These are phyloP conservation scores for Acipenser transmontanus DNA, from an alignment of 2,797 vertebrate genomes.

Conservation along the genomic window DNA sequence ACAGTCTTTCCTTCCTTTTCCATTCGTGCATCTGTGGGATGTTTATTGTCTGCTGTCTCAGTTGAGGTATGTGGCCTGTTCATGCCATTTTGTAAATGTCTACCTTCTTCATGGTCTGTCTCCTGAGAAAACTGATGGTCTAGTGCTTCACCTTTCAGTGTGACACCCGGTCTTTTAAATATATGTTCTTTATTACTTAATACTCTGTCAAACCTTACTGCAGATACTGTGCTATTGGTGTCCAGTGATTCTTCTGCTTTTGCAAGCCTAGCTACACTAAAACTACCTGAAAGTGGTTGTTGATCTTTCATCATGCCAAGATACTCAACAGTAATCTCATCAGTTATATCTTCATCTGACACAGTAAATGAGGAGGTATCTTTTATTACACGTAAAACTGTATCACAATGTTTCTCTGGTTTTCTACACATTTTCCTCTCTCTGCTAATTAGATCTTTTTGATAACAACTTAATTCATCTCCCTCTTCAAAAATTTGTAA, in stretches of 20 bases:
- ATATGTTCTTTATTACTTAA: not conserved
- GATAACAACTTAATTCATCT: slow-evolving; percentile 8
- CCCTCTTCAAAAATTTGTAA: slow-evolving; percentile 17
- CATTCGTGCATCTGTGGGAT: not conserved
- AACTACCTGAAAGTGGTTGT: no score
- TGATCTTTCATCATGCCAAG: no score
- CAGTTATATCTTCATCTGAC: not conserved
- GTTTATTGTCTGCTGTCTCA: not conserved
- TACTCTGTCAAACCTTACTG: not conserved
- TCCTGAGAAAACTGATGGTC: not conserved
- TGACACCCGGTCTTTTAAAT: not conserved
- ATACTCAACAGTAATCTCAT: no score
- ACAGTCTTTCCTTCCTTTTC: not conserved
- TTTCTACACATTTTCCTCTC: not conserved
- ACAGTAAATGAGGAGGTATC: not conserved
- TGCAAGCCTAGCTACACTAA: no score
- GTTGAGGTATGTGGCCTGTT: not conserved
- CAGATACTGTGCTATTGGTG: no score
- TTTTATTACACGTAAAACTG: not conserved
- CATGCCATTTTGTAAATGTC: not conserved
- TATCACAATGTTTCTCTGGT: not conserved
- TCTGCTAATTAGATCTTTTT: not conserved
- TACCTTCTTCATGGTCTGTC: not conserved
- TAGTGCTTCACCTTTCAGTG: not conserved
- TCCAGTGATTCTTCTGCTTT: no score